Percentiles rank a stretch among this genome's conserved stretches.
phyloP scores from a whole-genome alignment of 1,140 invertebrate genomes.

The Drosophila novamexicana region DNA sequence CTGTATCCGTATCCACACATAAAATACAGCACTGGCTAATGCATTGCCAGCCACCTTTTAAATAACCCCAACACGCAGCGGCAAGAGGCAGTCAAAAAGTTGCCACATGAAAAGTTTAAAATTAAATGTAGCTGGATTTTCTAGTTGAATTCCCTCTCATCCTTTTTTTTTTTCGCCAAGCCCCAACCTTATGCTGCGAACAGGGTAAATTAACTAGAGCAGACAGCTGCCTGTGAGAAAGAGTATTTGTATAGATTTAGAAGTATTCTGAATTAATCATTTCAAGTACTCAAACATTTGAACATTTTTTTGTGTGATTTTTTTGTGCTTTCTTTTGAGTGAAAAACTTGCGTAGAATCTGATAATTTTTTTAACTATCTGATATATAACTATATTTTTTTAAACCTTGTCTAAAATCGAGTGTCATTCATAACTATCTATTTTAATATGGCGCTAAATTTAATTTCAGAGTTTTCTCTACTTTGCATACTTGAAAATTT shows the following conservation, averaged over 20 bases:
- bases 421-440: not conserved
- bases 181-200: not conserved
- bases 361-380: not conserved
- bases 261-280: no score
- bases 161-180: conserved; percentile 5
- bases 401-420: not conserved
- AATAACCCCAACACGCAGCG: conserved; percentile 56
- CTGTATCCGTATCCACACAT: conserved; percentile 39
- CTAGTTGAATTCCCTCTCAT: conserved; percentile 18
- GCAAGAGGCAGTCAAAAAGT: conserved; percentile 49
- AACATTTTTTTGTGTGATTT: no score
- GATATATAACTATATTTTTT: no score
- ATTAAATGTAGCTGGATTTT: conserved; percentile 68
- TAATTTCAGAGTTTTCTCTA: not conserved
- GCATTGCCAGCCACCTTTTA: conserved; percentile 63
- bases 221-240: not conserved
- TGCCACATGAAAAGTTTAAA: conserved; percentile 72
- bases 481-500: not conserved
- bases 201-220: not conserved
- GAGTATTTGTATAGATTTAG: no score
- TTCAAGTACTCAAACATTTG: no score
- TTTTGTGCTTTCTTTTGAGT: no score
- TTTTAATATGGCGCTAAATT: not conserved
- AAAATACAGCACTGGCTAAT: conserved; percentile 68
- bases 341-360: not conserved